A percentile compares a stretch with the other conserved stretches of the same genome.
Conservation (phyloP, 1,140 invertebrate genomes). For the Drosophila truncata region DNA sequence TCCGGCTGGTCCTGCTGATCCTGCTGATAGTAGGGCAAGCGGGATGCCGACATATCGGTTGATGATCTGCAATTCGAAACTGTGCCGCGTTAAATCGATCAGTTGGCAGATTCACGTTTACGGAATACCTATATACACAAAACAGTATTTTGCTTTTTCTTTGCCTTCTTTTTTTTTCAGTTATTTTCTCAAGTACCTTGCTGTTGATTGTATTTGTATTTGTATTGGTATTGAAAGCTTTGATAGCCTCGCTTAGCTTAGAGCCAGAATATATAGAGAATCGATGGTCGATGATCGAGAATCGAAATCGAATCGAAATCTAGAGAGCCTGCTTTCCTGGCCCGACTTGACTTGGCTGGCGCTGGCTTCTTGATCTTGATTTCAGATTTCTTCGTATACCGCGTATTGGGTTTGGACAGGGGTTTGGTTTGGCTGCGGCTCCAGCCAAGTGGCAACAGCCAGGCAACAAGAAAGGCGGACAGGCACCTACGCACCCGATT, state of each 20-base stretch:
- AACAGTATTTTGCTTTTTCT: slow-evolving; percentile 40
- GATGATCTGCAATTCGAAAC: slow-evolving; percentile 79
- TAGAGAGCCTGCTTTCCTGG: slow-evolving; percentile 19
- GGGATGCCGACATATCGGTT: slow-evolving; percentile 66
- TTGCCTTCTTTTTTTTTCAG: slow-evolving; percentile 23
- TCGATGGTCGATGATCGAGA: slow-evolving; percentile 4
- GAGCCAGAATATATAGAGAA: slow-evolving; percentile 18
- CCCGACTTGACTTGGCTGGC: slow-evolving; percentile 32
- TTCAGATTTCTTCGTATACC: background rate
- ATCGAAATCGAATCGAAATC: slow-evolving; percentile 19
- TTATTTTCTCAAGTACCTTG: slow-evolving; percentile 20
- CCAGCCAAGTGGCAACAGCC: slow-evolving; percentile 15
- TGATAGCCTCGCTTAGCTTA: background rate
- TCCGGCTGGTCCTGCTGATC: slow-evolving; percentile 47
- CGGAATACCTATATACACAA: slow-evolving; percentile 77
- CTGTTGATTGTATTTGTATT: slow-evolving; percentile 23
- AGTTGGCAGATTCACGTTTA: slow-evolving; percentile 51
- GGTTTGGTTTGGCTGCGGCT: slow-evolving; percentile 29
- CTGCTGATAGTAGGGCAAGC: slow-evolving; percentile 69
- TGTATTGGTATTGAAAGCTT: background rate
- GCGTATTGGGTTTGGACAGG: background rate
- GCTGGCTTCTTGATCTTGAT: slow-evolving; percentile 15
- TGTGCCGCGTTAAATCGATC: slow-evolving; percentile 81
- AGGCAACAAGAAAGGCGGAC: slow-evolving; percentile 18
- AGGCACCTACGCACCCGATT: slow-evolving; percentile 19